These are phyloP conservation scores for Drosophila ezoana DNA, from an alignment of 2,888 invertebrate species.

Conservation along the genomic window DNA sequence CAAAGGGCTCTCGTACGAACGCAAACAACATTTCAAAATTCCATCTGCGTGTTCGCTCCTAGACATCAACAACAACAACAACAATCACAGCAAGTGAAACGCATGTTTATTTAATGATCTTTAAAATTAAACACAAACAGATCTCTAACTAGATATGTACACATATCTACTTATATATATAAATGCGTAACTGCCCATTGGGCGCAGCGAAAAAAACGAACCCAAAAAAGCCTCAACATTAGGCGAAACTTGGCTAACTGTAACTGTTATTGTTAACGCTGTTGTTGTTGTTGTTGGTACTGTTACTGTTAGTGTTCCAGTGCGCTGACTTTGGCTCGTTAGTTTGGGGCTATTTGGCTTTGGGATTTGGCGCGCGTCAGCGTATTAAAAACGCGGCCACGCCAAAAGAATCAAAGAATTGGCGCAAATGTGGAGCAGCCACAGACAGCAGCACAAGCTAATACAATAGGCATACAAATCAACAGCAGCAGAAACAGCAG, in stretches of 20 bases:
- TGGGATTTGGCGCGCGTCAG: conserved; percentile 71
- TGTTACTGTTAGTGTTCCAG: conserved; percentile 62
- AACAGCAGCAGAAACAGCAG: conserved; percentile 15
- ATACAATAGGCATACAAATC: conserved; percentile 53
- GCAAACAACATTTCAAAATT: conserved; percentile 52
- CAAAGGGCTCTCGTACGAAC: conserved; percentile 23
- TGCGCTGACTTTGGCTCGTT: conserved; percentile 73
- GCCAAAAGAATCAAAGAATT: conserved; percentile 42
- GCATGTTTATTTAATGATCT: conserved; percentile 45
- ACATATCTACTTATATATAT: background rate
- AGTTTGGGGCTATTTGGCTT: conserved; percentile 72
- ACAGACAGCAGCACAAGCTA: conserved; percentile 24
- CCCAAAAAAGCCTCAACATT: conserved; percentile 11
- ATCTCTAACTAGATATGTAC: conserved; percentile 12
- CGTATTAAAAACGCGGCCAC: conserved; percentile 62
- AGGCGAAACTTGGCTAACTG: conserved; percentile 63
- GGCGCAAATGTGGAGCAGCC: conserved; percentile 51
- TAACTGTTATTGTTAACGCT: conserved; percentile 35
- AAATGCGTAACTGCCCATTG: conserved; percentile 5
- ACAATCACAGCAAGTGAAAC: conserved; percentile 26
- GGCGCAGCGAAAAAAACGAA: conserved; percentile 1
- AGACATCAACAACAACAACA: conserved; percentile 13
- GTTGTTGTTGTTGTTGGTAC: conserved; percentile 12
- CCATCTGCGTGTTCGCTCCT: conserved; percentile 49
- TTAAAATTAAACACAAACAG: conserved; percentile 31